Base-by-base conservation (phyloP, 2,888 invertebrate species). In the Orthosia cruda region DNA sequence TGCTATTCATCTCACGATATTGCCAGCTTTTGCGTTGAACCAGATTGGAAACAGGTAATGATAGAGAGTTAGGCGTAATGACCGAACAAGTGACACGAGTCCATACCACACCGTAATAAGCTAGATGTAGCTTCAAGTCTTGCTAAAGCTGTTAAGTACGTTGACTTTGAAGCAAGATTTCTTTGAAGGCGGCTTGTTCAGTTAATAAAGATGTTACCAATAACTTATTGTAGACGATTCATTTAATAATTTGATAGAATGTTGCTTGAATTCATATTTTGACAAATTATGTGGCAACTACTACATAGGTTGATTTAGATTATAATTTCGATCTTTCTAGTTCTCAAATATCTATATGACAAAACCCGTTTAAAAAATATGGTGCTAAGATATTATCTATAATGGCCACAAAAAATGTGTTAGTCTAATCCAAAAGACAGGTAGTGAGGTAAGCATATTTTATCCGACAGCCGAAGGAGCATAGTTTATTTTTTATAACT, bases 61-160 rank as follows among this genome's bases (percentile, higher is more conserved):
- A 64, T 77, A 80, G 77, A 77, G 80, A 77, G 74, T 80, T 73
- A 73, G 59, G 59, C 59, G 80, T 80, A 77, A 77, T 80, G 80
- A 61, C 59, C 74, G 49, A 64, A 73, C 74, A 55, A 61, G 80
- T 73, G 59, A 73, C 59, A 79, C 57, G 45, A 71, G 55, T 71
- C 50, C 16, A 78, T 52, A 57, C 79, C 50, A 71, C 62, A 23
- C 57, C 55, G 79, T 76, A 71, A 71, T 76, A 71, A 50, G 47
- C 63, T 40, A 64, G 23, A 12, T 45, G 70, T 57, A 58, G 23
- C 23, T 49, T 26, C n/a, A n/a, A n/a, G 26, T 59, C 26, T 64
- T 45, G 49, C 16, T 47, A 20, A 40, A 63, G 12, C 49, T 49
- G 40, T 54, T 50, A n/a, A 40, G 40, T 40, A 40, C 7, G 7